Evolutionary conservation across 2,797 vertebrate species (phyloP).

Genomic region (Aldrovandia affinis): DNA sequence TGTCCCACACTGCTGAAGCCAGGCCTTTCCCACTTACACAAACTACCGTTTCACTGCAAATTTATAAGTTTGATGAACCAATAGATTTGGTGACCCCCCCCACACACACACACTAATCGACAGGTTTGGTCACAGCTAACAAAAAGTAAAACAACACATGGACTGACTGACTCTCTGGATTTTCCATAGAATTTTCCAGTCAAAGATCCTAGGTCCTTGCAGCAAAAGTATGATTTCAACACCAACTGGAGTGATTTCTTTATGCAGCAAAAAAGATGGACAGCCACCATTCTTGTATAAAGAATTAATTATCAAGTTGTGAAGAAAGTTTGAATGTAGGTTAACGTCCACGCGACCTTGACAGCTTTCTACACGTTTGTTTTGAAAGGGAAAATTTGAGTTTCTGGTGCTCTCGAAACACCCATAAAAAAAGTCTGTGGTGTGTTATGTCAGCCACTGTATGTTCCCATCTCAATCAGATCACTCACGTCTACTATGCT

Average conservation of each 20-base stretch:
- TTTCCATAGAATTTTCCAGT: constrained; percentile 8
- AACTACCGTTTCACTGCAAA: not conserved
- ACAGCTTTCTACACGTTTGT: not conserved
- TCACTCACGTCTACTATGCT: not conserved
- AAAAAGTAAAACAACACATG: not conserved
- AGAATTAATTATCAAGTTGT: not conserved
- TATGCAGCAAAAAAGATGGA: not conserved
- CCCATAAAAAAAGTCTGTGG: too few species aligned
- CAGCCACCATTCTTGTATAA: not conserved
- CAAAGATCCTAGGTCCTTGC: not conserved
- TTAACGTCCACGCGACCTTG: not conserved
- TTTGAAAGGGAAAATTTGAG: not conserved
- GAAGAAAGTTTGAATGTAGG: not conserved
- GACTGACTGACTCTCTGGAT: not conserved
- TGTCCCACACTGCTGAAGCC: constrained; percentile 35
- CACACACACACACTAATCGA: not conserved
- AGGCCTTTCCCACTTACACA: not conserved
- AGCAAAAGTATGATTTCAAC: not conserved
- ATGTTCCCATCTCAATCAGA: constrained; percentile 23
- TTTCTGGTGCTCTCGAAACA: not conserved
- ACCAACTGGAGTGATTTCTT: not conserved
- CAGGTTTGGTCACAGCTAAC: not conserved
- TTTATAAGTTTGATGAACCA: not conserved
- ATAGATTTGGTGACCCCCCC: not conserved
- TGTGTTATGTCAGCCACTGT: not conserved